phyloP scores from a whole-genome alignment of 1,140 invertebrate species.

The Drosophila rhopaloa region DNA sequence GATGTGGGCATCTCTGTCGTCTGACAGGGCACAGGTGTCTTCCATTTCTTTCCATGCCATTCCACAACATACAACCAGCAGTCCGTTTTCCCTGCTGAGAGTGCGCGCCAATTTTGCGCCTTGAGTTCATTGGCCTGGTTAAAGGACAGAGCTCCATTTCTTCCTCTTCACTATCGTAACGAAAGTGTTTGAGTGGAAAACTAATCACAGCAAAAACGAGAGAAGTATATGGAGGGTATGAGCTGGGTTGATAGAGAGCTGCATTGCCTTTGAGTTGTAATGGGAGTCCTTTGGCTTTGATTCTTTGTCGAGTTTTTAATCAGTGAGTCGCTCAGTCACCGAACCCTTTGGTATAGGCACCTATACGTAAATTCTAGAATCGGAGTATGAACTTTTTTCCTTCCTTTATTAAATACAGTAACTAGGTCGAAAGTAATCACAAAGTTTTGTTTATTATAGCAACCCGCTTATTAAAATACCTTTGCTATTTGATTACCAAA shows the following conservation, averaged over 20 bases:
- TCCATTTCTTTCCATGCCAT: constrained; percentile 55
- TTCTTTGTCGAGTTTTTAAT: constrained; percentile 4
- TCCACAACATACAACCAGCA: constrained; percentile 7
- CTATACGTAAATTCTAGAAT: not conserved
- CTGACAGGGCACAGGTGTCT: constrained; percentile 78
- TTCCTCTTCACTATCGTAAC: constrained; percentile 8
- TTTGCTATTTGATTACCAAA: not conserved
- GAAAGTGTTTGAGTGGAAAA: constrained; percentile 50
- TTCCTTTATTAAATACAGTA: no score
- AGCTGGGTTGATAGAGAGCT: not conserved
- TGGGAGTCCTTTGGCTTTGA: not conserved
- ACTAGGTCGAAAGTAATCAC: no score
- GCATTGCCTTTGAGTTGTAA: constrained; percentile 1
- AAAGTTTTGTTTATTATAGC: no score
- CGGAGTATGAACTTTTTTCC: no score
- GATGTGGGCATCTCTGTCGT: constrained; percentile 28
- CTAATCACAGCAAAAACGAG: constrained; percentile 32
- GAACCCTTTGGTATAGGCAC: constrained; percentile 11
- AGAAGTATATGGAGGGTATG: constrained; percentile 3
- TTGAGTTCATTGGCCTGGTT: constrained; percentile 70
- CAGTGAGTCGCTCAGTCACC: not conserved
- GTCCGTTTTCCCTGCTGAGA: constrained; percentile 21
- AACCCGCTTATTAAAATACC: no score
- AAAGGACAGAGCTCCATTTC: constrained; percentile 56
- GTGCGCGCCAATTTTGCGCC: constrained; percentile 45